Percentiles rank a stretch among this genome's conserved stretches.
Conservation (phyloP, 2,797 vertebrate species). For the Pagetopsis macropterus region DNA sequence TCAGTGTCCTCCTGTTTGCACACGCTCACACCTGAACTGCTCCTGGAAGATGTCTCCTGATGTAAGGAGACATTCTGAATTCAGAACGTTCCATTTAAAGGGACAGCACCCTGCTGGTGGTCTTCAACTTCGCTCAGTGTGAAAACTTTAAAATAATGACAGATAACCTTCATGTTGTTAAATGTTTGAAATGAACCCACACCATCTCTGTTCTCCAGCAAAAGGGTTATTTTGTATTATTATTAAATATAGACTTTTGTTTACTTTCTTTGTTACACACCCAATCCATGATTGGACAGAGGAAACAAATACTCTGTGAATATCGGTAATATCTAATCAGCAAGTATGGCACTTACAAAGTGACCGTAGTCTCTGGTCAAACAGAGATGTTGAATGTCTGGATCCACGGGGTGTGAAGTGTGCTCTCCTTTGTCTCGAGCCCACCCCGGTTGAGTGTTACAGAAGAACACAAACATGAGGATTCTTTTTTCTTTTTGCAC, state of each 20-base stretch:
- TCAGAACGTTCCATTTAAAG: background rate
- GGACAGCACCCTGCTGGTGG: background rate
- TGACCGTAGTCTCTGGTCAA: background rate
- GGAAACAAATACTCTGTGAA: background rate
- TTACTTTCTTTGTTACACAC: background rate
- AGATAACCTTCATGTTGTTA: background rate
- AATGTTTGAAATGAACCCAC: background rate
- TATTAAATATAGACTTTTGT: background rate
- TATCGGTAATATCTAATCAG: background rate
- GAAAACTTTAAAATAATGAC: background rate
- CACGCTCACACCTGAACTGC: background rate
- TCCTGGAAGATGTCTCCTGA: background rate
- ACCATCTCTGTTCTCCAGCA: too few species aligned
- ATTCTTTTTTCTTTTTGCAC: background rate
- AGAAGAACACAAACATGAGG: background rate
- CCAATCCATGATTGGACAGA: background rate
- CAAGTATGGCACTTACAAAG: background rate
- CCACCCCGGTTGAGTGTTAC: background rate
- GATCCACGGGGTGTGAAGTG: background rate
- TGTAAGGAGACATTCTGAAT: background rate
- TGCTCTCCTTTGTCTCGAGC: background rate
- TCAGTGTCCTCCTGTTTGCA: too few species aligned
- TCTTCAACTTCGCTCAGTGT: background rate
- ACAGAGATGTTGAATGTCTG: background rate
- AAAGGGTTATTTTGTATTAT: too few species aligned